Base-by-base conservation (phyloP, 2,797 vertebrate genomes). In the Philypnodon macrostomus region DNA sequence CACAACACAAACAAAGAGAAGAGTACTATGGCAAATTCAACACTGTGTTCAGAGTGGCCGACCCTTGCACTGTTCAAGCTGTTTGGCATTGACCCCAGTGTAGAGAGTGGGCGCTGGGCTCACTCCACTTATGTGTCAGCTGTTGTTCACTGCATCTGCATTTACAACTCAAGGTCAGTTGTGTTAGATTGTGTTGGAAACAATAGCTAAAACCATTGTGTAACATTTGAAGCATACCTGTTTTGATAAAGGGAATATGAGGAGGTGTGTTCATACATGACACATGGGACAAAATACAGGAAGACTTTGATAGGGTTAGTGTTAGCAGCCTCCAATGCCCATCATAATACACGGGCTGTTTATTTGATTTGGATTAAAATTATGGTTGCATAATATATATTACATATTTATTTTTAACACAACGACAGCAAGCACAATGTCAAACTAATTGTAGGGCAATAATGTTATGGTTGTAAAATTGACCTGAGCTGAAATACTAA, bases 11-110 rank as follows among this genome's bases (percentile, higher is more conserved):
- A 44, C 27, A 44, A 30, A 18, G 27, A 44, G 27, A 44, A 17
- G 41, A 44, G 41, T 31, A 30, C 15, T 10, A 3, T 30, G 17
- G 27, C 39, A 27, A 30, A 18, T 30, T 8, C 17, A 40, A 48
- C 11, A 30, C 17, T 14, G 4, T 4, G 11, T 30, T 50, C 10
- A 34, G 40, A 53, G 11, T 15, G 18, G 14, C 32, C 17, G 35
- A 52, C 46, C 67, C 47, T 41, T 53, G 59, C 32, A 47, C 21
- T 21, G 44, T 37, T 67, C 26, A 15, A 61, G 48, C 40, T 31
- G 52, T 70, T 60, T 60, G 63, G 58, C 30, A 1, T 29, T 60
- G 68, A 71, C 53, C 45, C 12, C 24, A 17, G 51, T 13, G 31
- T 19, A 12, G 48, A 12, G 48, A 55, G 27, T 1, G 38, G 39